phyloP scores from a whole-genome alignment of 2,888 invertebrate species.

The Phyllotreta cruciferae region DNA sequence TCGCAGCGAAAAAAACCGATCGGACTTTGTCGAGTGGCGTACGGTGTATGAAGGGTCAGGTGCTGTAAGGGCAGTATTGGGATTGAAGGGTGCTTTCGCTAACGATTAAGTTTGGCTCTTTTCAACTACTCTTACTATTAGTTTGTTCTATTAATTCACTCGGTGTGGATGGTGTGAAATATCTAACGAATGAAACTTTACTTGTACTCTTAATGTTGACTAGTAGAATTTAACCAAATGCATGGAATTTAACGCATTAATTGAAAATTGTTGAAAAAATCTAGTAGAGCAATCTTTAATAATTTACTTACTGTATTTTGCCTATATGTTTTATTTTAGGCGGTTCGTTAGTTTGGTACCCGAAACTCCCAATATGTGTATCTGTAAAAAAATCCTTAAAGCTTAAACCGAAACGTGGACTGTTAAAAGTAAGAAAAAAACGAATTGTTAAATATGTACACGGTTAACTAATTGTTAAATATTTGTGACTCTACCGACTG shows the following conservation, averaged over 20 bases:
- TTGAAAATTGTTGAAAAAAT: no score
- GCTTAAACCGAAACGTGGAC: constrained; percentile 41
- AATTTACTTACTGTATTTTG: neutral
- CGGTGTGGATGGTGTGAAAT: no score
- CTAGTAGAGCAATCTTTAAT: neutral
- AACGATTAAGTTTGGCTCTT: constrained; percentile 1
- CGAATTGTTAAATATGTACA: constrained; percentile 49
- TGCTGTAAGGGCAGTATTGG: constrained; percentile 22
- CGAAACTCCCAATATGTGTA: constrained; percentile 26
- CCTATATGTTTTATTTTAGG: constrained; percentile 6
- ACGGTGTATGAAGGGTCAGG: constrained; percentile 23
- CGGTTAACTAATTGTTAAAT: constrained; percentile 49
- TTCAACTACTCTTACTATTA: neutral
- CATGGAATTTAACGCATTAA: no score
- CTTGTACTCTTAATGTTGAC: no score
- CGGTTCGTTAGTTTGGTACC: constrained; percentile 23
- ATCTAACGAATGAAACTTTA: no score
- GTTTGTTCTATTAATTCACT: no score
- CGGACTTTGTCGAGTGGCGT: constrained; percentile 37
- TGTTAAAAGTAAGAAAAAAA: constrained; percentile 42
- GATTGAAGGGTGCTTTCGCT: constrained; percentile 27
- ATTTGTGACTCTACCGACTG: constrained; percentile 49
- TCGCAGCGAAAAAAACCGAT: constrained; percentile 17
- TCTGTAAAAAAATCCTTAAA: constrained; percentile 35
- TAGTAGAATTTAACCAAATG: no score